Evolutionary conservation across 2,113 vertebrate species (phyloP), one percentile per base, ranked within the genome.

Genomic region (Micronycteris hirsuta): DNA sequence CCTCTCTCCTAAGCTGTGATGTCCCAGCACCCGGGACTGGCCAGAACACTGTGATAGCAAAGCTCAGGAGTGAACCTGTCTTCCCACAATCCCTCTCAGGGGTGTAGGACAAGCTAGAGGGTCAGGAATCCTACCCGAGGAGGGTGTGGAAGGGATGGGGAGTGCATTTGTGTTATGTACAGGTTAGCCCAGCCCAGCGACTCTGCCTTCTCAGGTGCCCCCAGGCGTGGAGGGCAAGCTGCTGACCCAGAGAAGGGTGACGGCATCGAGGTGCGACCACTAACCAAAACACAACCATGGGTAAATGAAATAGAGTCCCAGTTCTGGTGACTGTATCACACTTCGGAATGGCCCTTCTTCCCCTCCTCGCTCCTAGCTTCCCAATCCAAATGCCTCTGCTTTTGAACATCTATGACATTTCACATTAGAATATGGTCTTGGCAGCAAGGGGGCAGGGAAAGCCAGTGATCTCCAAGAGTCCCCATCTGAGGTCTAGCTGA

Each of bases 401-500:
- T 85, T 94, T 91, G 82, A 97, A 97, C 93, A 97, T 83, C 93
- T 89, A 96, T 74, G 45, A 97, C 93, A 86, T 88, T 98, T 98
- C 98, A 98, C 95, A 82, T 97, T 98, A 97, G 96, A 97, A 97
- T 88, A 98, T 96, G 97, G 95, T 49, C 97, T 97, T 97, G 95
- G 95, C 96, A 96, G 88, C 95, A 91, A 96, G 96, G 97, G 97
- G 97, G 96, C 97, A 91, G 93, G 96, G 77, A 80, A 95, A 96
- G 97, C 95, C 87, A 1, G 70, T 85, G 89, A 92, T 93, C 92
- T 96, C 92, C 96, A 71, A 49, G 84, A 96, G 96, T 97, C 95
- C 63, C 70, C 96, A n/a, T 92, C 4, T 3, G 96, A 97, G 96
- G 89, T 98, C 97, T 99, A 99, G 95, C 99, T 99, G 85, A 99